Evolutionary conservation across 2,113 vertebrate genomes (phyloP).

Genomic region (Aythya baeri): DNA sequence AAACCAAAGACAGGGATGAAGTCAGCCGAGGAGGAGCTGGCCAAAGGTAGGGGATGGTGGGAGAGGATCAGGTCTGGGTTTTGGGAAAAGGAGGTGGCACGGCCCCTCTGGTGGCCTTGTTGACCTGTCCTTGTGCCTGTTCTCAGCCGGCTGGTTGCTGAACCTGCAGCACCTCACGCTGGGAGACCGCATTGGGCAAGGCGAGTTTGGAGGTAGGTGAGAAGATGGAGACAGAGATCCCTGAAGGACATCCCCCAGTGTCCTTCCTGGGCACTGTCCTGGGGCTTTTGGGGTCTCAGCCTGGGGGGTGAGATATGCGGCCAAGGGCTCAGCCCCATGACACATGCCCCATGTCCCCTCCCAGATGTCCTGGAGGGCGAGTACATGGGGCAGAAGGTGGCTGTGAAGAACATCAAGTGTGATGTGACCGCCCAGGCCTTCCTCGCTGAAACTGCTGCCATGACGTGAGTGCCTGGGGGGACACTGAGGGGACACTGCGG

Average conservation of each 20-base stretch:
- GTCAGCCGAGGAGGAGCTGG: slow-evolving; percentile 86
- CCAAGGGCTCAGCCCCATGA: background rate
- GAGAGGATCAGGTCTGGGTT: background rate
- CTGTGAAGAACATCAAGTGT: slow-evolving; percentile 92
- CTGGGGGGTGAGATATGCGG: accelerated
- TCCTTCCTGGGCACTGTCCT: background rate
- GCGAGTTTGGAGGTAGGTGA: slow-evolving; percentile 90
- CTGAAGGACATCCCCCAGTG: accelerated
- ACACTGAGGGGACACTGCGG: background rate
- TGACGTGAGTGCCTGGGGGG: slow-evolving; percentile 84
- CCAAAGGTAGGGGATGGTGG: slow-evolving; percentile 78
- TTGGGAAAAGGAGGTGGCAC: background rate
- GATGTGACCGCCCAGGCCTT: slow-evolving; percentile 92
- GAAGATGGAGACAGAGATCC: background rate
- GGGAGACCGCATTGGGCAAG: slow-evolving; percentile 86
- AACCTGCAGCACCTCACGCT: slow-evolving; percentile 83
- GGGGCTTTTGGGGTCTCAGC: background rate
- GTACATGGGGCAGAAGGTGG: slow-evolving; percentile 90
- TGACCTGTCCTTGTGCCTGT: background rate
- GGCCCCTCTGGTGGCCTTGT: background rate
- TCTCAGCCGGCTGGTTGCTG: slow-evolving; percentile 88
- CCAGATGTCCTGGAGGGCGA: slow-evolving; percentile 87
- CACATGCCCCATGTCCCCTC: accelerated
- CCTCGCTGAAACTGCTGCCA: slow-evolving; percentile 87
- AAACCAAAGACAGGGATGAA: slow-evolving; percentile 86